Evolutionary conservation across 1,140 invertebrate species (phyloP).

Genomic region (Eriocheir sinensis): DNA sequence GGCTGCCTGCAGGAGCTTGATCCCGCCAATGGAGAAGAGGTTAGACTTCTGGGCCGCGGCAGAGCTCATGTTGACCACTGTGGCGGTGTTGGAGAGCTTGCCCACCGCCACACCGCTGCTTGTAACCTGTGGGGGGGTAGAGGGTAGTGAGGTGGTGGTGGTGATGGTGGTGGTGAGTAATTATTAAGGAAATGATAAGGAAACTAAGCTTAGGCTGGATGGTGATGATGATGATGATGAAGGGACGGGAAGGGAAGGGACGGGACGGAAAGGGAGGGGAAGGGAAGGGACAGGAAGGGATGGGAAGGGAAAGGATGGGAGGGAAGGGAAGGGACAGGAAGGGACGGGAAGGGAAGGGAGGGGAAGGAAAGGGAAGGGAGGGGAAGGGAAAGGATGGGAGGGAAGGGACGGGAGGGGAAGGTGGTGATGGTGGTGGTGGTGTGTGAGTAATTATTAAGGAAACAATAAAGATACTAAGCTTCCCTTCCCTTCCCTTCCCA

Average conservation of each 20-base stretch:
- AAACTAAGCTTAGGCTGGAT: too few relatives aligned
- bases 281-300: too few relatives aligned
- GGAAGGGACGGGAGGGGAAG: background rate
- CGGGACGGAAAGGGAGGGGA: too few relatives aligned
- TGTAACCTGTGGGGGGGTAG: conserved; percentile 10
- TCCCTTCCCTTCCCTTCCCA: too few relatives aligned
- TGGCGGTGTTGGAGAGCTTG: conserved; percentile 48
- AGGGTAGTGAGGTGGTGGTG: too few relatives aligned
- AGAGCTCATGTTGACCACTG: conserved; percentile 66
- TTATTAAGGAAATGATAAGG: too few relatives aligned
- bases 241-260: too few relatives aligned
- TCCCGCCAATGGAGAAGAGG: conserved; percentile 68
- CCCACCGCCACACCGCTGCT: conserved; percentile 32
- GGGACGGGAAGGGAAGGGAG: too few relatives aligned
- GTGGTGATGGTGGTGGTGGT: background rate
- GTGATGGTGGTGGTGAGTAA: background rate
- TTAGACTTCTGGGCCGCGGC: conserved; percentile 66
- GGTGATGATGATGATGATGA: background rate
- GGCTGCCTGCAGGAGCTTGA: conserved; percentile 65
- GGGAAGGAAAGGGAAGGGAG: background rate
- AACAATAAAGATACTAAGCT: too few relatives aligned
- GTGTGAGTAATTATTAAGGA: too few relatives aligned
- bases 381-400: too few relatives aligned
- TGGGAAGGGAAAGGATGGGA: too few relatives aligned
- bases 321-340: background rate